phyloP scores from a whole-genome alignment of 1,140 invertebrate species.

The Bicyclus anynana region DNA sequence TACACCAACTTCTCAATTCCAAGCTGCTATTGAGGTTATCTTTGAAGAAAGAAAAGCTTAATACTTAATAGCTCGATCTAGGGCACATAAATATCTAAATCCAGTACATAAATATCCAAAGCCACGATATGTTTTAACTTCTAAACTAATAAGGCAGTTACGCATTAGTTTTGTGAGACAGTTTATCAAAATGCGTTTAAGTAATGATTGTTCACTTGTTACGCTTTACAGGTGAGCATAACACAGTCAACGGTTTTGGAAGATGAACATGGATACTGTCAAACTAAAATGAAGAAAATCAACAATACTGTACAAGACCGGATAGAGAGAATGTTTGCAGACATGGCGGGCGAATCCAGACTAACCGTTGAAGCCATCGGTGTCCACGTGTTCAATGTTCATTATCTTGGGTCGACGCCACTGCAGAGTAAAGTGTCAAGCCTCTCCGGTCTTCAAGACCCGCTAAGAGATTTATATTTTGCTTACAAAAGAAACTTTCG shows the following conservation, averaged over 20 bases:
- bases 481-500: slow-evolving; percentile 77
- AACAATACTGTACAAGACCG: slow-evolving; percentile 88
- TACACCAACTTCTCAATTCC: too few species aligned
- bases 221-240: slow-evolving; percentile 51
- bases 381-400: slow-evolving; percentile 83
- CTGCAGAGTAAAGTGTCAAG: slow-evolving; percentile 88
- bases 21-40: too few species aligned
- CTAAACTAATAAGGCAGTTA: too few species aligned
- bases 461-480: slow-evolving; percentile 88
- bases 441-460: slow-evolving; percentile 88
- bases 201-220: background rate
- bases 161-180: too few species aligned
- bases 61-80: too few species aligned
- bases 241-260: slow-evolving; percentile 49
- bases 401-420: slow-evolving; percentile 89
- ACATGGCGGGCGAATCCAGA: slow-evolving; percentile 82
- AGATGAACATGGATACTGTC: slow-evolving; percentile 62
- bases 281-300: slow-evolving; percentile 57
- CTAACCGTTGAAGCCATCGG: slow-evolving; percentile 69
- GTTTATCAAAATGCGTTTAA: too few species aligned
- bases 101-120: too few species aligned
- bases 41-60: too few species aligned
- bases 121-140: too few species aligned
- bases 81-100: too few species aligned
- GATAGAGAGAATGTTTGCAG: slow-evolving; percentile 91